These are phyloP conservation scores for Myotis findleyi DNA, from an alignment of 2,797 vertebrate genomes.

Conservation along the genomic window DNA sequence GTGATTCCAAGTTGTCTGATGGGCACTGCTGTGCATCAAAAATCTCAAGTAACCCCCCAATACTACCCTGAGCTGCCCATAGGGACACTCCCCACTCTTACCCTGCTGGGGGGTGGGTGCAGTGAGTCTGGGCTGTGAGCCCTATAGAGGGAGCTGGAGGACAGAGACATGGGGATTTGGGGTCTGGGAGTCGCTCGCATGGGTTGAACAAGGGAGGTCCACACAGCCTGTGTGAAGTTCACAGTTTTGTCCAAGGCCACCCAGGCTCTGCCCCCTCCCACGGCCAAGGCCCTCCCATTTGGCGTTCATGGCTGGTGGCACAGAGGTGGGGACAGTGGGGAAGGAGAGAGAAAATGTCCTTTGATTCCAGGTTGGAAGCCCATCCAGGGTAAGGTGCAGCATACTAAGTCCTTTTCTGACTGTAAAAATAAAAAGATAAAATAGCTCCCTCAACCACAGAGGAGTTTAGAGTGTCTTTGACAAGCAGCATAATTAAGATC, in stretches of 20 bases:
- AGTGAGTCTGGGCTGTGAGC: not conserved
- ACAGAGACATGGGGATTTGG: not conserved
- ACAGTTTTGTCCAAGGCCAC: not conserved
- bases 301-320: rapidly evolving
- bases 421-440: conserved; percentile 72
- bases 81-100: not conserved
- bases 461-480: conserved; percentile 51
- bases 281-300: not conserved
- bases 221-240: too few species aligned
- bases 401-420: conserved; percentile 70
- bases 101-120: rapidly evolving
- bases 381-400: conserved; percentile 64
- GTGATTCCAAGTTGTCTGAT: not conserved
- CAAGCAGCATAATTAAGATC: conserved; percentile 59
- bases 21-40: not conserved
- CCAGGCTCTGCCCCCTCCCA: not conserved
- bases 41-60: not conserved
- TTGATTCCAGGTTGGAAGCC: conserved; percentile 59
- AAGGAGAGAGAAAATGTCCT: not conserved
- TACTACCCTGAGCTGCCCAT: not conserved
- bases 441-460: conserved; percentile 53
- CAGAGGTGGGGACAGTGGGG: not conserved
- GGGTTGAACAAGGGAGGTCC: rapidly evolving
- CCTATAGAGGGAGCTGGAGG: not conserved
- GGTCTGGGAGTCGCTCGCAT: not conserved